These are phyloP conservation scores for Hestina assimilis DNA, from an alignment of 1,140 invertebrate genomes.

Conservation along the genomic window DNA sequence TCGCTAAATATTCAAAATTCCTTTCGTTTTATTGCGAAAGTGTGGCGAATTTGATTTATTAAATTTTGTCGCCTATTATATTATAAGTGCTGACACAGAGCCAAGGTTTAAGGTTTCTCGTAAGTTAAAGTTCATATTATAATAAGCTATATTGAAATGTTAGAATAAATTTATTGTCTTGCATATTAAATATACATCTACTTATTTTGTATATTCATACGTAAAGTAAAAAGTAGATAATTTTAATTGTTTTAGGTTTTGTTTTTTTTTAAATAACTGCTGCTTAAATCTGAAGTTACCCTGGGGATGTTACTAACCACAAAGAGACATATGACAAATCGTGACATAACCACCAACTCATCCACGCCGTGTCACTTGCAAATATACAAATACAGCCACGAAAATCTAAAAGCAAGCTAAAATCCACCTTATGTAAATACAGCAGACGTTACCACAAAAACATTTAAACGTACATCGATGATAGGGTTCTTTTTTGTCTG, in stretches of 20 bases:
- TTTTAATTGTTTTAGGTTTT: background rate
- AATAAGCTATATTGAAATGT: background rate
- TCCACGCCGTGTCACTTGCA: constrained; percentile 43
- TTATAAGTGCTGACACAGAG: constrained; percentile 9
- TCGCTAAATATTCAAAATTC: constrained; percentile 35
- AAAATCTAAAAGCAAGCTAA: constrained; percentile 14
- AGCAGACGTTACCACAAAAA: constrained; percentile 1
- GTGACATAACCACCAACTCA: constrained; percentile 74
- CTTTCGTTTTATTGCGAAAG: constrained; percentile 13
- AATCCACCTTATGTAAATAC: constrained; percentile 25
- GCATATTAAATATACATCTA: background rate
- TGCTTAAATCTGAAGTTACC: constrained; percentile 37
- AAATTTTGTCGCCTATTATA: constrained; percentile 25
- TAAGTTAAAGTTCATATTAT: constrained; percentile 16
- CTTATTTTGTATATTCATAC: background rate
- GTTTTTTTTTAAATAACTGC: constrained; percentile 64
- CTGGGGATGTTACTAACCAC: constrained; percentile 46
- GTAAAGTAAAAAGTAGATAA: background rate
- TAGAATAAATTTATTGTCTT: background rate
- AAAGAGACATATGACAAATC: constrained; percentile 71
- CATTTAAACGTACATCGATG: background rate
- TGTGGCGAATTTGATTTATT: constrained; percentile 25
- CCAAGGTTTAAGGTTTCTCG: constrained; percentile 16
- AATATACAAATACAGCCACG: constrained; percentile 13
- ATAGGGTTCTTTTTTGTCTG: constrained; percentile 22